Evolutionary conservation across 2,888 invertebrate genomes (phyloP), one percentile per base, ranked within the genome.

Genomic region (Sylvicola cinctus): DNA sequence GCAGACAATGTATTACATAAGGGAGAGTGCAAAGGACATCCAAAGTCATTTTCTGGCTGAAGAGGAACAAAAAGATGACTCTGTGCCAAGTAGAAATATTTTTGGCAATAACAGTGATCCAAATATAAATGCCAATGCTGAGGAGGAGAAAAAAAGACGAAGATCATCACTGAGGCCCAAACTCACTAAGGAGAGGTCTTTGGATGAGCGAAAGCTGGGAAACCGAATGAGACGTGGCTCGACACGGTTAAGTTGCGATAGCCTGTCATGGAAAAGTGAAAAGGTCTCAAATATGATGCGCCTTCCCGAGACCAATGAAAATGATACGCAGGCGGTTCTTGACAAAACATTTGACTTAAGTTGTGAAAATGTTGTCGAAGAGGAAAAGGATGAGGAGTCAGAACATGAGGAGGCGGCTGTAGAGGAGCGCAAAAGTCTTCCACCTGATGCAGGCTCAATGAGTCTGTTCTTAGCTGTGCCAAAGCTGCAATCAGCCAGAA

Each of bases 191-290:
- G 57, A 57, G 38, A 49, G 54, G 37, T 57, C 58, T 14, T 49
- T 57, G 12, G 57, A 57, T 30, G 33, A 40, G 37, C 20, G 20
- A 25, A 38, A 36, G 58, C 12, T 58, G 64, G 42, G 47, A 56
- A 45, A 51, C 62, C 65, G 52, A 54, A 66, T 44, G 58, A 64
- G 50, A 49, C 60, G 43, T 57, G 67, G 69, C 62, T 50, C 58
- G 55, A 49, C 61, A 55, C 55, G 58, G 40, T 52, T 52, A 48
- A 59, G 59, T 37, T 55, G 54, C 40, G 55, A 55, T 39, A 55
- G 52, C 26, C 39, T 58, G 38, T 53, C 55, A 0, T 53, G 58
- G 51, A 32, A 29, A 16, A 32, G 23, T 10, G 33, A 33, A 8
- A 29, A 36, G 30, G 29, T 17, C 12, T 16, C 29, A 11, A 16